phyloP scores from a whole-genome alignment of 2,797 vertebrate genomes.

The Spinus pinus region DNA sequence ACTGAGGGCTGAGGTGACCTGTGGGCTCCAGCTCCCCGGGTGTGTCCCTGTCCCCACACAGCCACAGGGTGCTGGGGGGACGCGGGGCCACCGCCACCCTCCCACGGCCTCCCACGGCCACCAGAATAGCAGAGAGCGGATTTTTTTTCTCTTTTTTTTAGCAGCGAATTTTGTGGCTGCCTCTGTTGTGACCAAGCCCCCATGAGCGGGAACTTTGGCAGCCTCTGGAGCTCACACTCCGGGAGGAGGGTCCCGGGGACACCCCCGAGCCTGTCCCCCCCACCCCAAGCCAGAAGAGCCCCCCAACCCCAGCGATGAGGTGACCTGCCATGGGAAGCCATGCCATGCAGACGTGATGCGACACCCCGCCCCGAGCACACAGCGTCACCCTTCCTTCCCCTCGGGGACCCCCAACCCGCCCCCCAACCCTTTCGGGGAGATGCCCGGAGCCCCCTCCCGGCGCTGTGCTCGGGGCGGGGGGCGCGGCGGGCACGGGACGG shows the following conservation, averaged over 20 bases:
- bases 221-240: not conserved
- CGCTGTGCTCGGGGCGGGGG: not conserved
- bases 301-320: not conserved
- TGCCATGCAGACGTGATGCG: constrained; percentile 49
- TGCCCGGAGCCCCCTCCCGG: not conserved
- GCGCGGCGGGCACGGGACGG: not conserved
- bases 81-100: not conserved
- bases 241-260: not conserved
- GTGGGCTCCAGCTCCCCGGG: fast-evolving
- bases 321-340: constrained; percentile 35
- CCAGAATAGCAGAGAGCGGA: not conserved
- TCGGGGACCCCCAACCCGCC: fast-evolving
- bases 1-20: not conserved
- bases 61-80: not conserved
- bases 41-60: not conserved
- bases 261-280: not conserved
- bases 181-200: not conserved
- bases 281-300: not conserved
- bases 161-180: not conserved
- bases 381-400: not conserved
- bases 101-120: not conserved
- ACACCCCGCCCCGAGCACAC: constrained; percentile 19
- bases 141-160: too few species aligned
- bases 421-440: fast-evolving
- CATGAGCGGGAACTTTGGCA: fast-evolving